Base-by-base conservation (phyloP, 2,888 invertebrate species). In the Cordilura impudica region DNA sequence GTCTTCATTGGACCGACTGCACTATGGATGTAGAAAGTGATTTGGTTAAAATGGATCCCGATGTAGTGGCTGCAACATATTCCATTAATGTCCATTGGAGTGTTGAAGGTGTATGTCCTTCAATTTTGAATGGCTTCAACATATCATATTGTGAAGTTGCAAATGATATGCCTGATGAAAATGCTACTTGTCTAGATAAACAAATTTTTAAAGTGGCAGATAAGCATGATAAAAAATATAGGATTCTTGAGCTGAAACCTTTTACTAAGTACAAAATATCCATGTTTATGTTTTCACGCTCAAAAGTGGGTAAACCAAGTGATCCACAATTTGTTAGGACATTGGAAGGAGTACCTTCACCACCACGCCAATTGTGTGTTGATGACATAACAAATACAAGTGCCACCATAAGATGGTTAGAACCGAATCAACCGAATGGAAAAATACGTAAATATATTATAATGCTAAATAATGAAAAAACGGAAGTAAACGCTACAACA, bases 1-100 rank as follows among this genome's bases (percentile, higher is more conserved):
- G 96, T 1, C 95, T 97, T 94, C 92, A 93, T 10, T 96, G 96
- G 96, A 94, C 95, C 8, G 92, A 92, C 35, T 97, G 97, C 63
- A 87, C 87, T 2, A 86, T 86, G 49, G 86, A 87, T 51, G 83
- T 84, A 4, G 84, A 83, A 18, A 85, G 84, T 49, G 89, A 89
- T 66, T 80, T 89, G 63, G 85, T 85, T 16, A 88, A 87, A 78
- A 87, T 88, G 85, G 84, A 87, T 45, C 89, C 88, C 0, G 84
- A 81, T 18, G 77, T 87, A 26, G 83, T 84, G 2, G 75, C 82
- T 5, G 83, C 84, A 0, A 83, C 85, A 2, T 83, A 84, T 8
- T 91, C 89, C 21, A 92, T 94, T n/a, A 91, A 91, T 67, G 91
- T 96, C 12, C 92, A 92, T 49, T 96, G 96, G 96, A 93, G 92